Base-by-base conservation (phyloP, 2,113 vertebrate genomes). In the Zosterops hypoxanthus region DNA sequence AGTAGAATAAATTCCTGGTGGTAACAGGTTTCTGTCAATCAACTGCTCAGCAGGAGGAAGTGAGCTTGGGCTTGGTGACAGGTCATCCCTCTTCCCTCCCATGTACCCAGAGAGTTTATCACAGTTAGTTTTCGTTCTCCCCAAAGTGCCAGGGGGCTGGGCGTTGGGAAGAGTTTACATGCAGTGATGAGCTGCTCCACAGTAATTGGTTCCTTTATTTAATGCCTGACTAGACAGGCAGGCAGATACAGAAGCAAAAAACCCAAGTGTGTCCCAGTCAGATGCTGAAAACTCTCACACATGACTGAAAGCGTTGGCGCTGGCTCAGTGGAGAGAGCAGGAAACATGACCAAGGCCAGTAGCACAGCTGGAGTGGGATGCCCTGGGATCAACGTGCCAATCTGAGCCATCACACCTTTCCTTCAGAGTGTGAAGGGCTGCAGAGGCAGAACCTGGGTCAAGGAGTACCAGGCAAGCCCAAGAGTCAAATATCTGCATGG, bases 131-230 rank as follows among this genome's bases (percentile, higher is more conserved):
- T 60, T 46, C 55, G 8, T 79, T 71, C 36, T 82, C 25, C 47
- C 6, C 68, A 14, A 14, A 11, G 52, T 59, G 71, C 55, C 82
- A 60, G 31, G 42, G 50, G 81, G 22, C 73, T 93, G 79, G 17
- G 24, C 65, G 55, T 46, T 55, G 34, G 76, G 50, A 63, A 36
- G 49, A 83, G n/a, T 44, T 79, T 63, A 46, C 8, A 42, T 9
- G 14, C 21, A 55, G 42, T 44, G 39, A 83, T 66, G 46, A 81
- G 82, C 59, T 64, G 14, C 47, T 80, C 63, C 4, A 1, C 26
- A 21, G 34, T 66, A 63, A 86, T 90, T 77, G 73, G 31, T 63
- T 93, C 29, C 52, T 90, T 94, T 86, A 93, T 86, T 94, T 95
- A 73, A 47, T 17, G 29, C 34, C 69, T 88, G 77, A 66, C 44